Evolutionary conservation across 2,113 vertebrate species (phyloP), one percentile per base, ranked within the genome.

Genomic region (Cnemophilus loriae): DNA sequence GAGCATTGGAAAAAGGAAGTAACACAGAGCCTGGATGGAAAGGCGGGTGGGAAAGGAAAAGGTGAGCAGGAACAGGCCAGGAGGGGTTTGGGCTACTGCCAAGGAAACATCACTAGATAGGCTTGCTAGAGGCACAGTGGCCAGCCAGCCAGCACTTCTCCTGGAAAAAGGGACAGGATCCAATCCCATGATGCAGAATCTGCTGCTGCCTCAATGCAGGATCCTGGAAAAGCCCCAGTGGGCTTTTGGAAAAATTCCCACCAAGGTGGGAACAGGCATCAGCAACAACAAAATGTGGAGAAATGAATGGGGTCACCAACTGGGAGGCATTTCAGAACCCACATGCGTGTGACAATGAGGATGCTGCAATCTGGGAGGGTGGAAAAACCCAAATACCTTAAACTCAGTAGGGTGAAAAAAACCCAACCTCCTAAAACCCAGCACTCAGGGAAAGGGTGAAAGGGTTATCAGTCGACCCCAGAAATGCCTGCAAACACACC

Each of bases 231-330:
- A 59, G 26, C 68, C 3, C 8, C 46, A 30, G 63, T 13, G 55
- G 47, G n/a, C 47, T 69, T 83, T 49, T 33, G 41, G 55, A 63
- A 56, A 28, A 76, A 53, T 20, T 42, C 49, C 82, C 69, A 28
- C 41, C 59, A 27, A 49, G 83, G 56, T 37, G 56, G 68, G 46
- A 73, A 49, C 9, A 35, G n/a, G 5, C 13, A 64, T 17, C 11
- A 55, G 67, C 42, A 56, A 27, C 55, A 85, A 56, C 0, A 1
- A 35, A 52, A n/a, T 0, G 0, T 26, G 52, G n/a, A 75, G 26
- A 71, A n/a, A n/a, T 12, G 13, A 67, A 37, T 0, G 1, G 37
- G 24, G 30, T 20, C 13, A 7, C 44, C 53, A 41, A 18, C 11
- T 8, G 20, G 57, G 44, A 59, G 26, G 20, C 0, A 4, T 68